Evolutionary conservation across 2,113 vertebrate species (phyloP).

Genomic region (Prunella himalayana): DNA sequence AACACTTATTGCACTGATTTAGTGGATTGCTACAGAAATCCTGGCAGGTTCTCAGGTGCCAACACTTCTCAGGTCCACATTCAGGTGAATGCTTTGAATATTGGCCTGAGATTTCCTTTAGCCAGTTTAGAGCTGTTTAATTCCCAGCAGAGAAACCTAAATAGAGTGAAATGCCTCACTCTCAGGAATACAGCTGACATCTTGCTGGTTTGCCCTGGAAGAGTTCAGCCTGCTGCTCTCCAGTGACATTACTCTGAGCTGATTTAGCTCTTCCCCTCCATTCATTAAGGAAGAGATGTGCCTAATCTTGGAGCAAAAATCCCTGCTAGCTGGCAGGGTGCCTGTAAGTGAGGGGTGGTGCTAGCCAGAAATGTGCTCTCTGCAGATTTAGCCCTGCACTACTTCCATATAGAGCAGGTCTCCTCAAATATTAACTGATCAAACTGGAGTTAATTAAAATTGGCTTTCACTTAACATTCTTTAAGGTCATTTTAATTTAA

Average conservation of each 20-base stretch:
- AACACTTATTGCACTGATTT: not conserved
- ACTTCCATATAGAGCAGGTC: not conserved
- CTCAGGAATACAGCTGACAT: not conserved
- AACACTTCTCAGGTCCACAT: not conserved
- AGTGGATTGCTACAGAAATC: not conserved
- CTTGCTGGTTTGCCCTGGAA: not conserved
- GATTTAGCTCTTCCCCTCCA: not conserved
- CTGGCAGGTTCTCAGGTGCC: not conserved
- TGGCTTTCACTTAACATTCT: not conserved
- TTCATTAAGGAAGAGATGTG: not conserved
- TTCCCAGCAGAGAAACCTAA: not conserved
- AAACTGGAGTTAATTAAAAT: not conserved
- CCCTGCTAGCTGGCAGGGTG: not conserved
- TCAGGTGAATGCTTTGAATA: not conserved
- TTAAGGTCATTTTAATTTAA: not conserved
- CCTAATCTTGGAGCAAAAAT: not conserved
- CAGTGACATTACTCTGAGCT: not conserved
- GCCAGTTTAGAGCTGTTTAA: not conserved
- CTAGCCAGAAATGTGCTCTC: not conserved
- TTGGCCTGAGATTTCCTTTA: not conserved
- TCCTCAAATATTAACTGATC: not conserved
- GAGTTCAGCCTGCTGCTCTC: not conserved
- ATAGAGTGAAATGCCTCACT: not conserved
- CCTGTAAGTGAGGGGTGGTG: not conserved
- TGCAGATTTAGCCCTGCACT: not conserved